Evolutionary conservation across 1,140 invertebrate genomes (phyloP).

Genomic region (Drosophila cardini): DNA sequence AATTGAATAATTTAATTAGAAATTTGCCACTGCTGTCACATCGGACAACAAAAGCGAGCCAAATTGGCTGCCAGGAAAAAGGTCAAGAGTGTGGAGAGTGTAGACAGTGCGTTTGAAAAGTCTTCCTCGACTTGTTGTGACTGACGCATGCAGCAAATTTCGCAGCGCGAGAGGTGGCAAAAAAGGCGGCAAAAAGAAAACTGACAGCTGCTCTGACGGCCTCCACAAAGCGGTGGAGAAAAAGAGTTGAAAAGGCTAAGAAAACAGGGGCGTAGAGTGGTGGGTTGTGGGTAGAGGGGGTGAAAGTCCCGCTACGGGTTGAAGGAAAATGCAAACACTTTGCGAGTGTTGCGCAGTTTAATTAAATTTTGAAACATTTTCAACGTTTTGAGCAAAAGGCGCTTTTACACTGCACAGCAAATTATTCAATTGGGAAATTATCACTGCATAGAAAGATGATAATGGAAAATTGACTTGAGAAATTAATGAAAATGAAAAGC

Average conservation of each 20-base stretch:
- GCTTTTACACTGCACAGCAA: slow-evolving; percentile 59
- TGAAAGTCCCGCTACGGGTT: background rate
- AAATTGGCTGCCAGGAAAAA: slow-evolving; percentile 72
- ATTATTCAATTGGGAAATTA: slow-evolving; percentile 59
- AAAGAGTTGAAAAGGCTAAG: background rate
- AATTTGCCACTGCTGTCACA: slow-evolving; percentile 79
- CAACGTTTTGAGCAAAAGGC: slow-evolving; percentile 41
- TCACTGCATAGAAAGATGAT: slow-evolving; percentile 1
- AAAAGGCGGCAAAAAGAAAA: slow-evolving; percentile 30
- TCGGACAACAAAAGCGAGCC: slow-evolving; percentile 77
- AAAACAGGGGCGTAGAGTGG: background rate
- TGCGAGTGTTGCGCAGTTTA: slow-evolving; percentile 66
- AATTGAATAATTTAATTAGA: slow-evolving; percentile 82
- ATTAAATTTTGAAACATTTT: slow-evolving; percentile 77
- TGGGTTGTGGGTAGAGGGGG: slow-evolving; percentile 8
- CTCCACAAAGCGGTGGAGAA: slow-evolving; percentile 2
- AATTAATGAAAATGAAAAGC: background rate
- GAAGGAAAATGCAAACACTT: slow-evolving; percentile 50
- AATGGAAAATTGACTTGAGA: background rate
- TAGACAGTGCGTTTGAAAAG: slow-evolving; percentile 45
- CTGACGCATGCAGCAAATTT: slow-evolving; percentile 76
- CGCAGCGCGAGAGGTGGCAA: slow-evolving; percentile 47
- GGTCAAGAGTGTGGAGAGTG: slow-evolving; percentile 16
- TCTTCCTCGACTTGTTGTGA: slow-evolving; percentile 59
- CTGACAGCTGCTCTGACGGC: slow-evolving; percentile 63